Percentiles rank a stretch among this genome's conserved stretches.
These are phyloP conservation scores for Promerops cafer DNA, from an alignment of 2,113 vertebrate species.

Conservation along the genomic window DNA sequence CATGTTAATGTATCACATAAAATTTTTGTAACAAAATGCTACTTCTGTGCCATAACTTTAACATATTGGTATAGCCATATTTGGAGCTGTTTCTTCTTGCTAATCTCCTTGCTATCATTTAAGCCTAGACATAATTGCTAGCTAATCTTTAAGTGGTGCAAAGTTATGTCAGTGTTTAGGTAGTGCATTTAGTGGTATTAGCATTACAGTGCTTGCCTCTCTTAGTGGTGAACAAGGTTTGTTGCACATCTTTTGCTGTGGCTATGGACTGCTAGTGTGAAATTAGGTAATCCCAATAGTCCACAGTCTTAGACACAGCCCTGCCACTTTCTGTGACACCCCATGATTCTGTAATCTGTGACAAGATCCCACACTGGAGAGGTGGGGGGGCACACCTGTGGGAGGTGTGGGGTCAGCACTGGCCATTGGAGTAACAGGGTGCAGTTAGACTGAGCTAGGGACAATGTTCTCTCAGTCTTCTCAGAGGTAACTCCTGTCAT, in stretches of 20 bases:
- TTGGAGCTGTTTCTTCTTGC: neutral
- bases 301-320: neutral
- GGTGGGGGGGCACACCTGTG: neutral
- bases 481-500: neutral
- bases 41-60: neutral
- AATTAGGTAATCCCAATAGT: fast-evolving
- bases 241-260: neutral
- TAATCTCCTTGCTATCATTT: neutral
- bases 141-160: neutral
- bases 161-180: neutral
- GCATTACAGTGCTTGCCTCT: neutral
- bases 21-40: neutral
- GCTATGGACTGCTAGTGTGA: neutral
- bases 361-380: neutral
- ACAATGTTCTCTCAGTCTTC: neutral
- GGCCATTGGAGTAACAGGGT: neutral
- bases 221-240: neutral
- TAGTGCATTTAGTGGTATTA: neutral
- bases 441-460: neutral
- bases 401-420: neutral
- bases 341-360: neutral
- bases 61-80: neutral
- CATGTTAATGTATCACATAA: neutral
- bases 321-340: neutral
- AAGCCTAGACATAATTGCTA: neutral